Evolutionary conservation across 2,888 invertebrate species (phyloP).

Genomic region (Drosophila meridiana): DNA sequence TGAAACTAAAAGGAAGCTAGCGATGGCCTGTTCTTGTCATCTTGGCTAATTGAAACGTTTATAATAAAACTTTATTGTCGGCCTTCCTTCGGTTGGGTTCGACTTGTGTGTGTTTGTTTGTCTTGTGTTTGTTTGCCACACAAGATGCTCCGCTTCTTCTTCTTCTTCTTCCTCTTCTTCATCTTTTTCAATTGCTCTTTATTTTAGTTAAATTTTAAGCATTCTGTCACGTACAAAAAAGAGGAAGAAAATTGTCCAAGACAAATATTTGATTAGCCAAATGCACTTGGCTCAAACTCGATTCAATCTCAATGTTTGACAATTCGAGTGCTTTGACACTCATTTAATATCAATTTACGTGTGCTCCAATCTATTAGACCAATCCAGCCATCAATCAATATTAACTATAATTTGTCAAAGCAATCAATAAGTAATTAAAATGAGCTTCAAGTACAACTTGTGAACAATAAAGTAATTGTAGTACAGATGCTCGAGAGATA

Average conservation of each 20-base stretch:
- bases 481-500: constrained; percentile 1
- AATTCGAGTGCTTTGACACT: constrained; percentile 22
- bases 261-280: constrained; percentile 49
- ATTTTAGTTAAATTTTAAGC: constrained; percentile 25
- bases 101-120: constrained; percentile 23
- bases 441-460: neutral
- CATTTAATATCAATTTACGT: constrained; percentile 54
- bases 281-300: constrained; percentile 41
- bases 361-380: constrained; percentile 40
- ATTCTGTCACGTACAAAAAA: constrained; percentile 38
- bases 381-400: constrained; percentile 42
- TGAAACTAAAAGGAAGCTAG: constrained; percentile 10
- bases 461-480: constrained; percentile 1
- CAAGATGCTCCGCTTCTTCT: neutral
- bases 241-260: constrained; percentile 1
- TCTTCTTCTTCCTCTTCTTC: neutral
- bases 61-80: constrained; percentile 66
- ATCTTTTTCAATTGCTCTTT: neutral
- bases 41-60: constrained; percentile 71
- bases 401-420: constrained; percentile 10
- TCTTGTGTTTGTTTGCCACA: constrained; percentile 11
- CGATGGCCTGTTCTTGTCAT: constrained; percentile 37
- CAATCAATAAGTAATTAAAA: constrained; percentile 18
- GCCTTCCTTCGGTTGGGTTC: constrained; percentile 1
- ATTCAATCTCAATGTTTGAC: constrained; percentile 26